A percentile compares a stretch with the other conserved stretches of the same genome.
phyloP scores from a whole-genome alignment of 92 coral and sea anemone species.

The Bergia puertoricense region DNA sequence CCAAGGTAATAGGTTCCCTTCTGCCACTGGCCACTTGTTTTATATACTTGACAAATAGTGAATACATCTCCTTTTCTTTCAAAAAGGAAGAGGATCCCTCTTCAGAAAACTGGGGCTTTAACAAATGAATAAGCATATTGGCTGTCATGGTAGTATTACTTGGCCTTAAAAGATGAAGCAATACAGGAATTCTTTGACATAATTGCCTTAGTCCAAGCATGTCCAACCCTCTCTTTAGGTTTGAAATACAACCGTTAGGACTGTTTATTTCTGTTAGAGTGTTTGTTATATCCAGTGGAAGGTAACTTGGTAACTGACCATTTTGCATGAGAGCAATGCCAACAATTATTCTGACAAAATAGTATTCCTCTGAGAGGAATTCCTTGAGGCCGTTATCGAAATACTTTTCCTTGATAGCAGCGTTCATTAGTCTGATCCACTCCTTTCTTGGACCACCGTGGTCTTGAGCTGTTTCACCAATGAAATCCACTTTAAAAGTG shows the following conservation, averaged over 20 bases:
- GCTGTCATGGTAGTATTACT: not conserved
- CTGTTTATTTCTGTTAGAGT: slow-evolving; percentile 20
- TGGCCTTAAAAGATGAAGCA: slow-evolving; percentile 27
- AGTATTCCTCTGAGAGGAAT: not conserved
- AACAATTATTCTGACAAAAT: slow-evolving; percentile 3
- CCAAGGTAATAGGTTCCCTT: too few relatives aligned
- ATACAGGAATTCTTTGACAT: not conserved
- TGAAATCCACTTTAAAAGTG: not conserved
- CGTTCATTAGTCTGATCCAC: not conserved
- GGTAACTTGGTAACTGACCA: not conserved
- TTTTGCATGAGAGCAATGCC: not conserved
- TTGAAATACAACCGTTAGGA: slow-evolving; percentile 18
- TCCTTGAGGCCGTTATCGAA: not conserved
- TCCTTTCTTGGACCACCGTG: not conserved
- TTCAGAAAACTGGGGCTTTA: slow-evolving; percentile 20
- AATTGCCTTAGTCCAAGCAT: slow-evolving; percentile 14
- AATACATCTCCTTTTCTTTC: slow-evolving; percentile 3
- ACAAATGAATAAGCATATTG: slow-evolving; percentile 15
- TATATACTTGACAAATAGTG: slow-evolving; percentile 9
- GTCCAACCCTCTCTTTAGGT: slow-evolving; percentile 23
- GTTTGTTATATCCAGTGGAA: slow-evolving; percentile 13
- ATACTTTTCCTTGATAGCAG: slow-evolving; percentile 3
- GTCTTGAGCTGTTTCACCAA: not conserved
- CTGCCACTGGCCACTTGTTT: not conserved
- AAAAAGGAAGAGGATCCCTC: slow-evolving; percentile 3